Percentiles rank a stretch among this genome's conserved stretches.
These are phyloP conservation scores for Noctua comes DNA, from an alignment of 2,888 invertebrate genomes.

Conservation along the genomic window DNA sequence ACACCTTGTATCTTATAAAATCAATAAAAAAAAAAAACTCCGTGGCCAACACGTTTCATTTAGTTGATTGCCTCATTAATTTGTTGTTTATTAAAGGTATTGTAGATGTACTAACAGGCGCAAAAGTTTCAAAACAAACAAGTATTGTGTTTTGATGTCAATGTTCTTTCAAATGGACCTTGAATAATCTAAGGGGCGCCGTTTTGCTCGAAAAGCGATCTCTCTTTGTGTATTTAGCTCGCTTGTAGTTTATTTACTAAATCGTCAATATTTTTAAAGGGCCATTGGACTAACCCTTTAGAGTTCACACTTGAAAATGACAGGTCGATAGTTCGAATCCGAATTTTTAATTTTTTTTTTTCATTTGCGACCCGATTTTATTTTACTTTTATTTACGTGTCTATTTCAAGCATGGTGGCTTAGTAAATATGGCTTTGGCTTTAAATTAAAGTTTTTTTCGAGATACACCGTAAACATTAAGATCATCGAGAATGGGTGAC, in stretches of 20 bases:
- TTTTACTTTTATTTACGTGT: background rate
- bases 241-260: background rate
- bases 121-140: background rate
- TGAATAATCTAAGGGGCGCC: background rate
- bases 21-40: background rate
- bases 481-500: background rate
- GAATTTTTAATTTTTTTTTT: no score
- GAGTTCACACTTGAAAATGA: background rate
- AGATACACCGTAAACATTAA: background rate
- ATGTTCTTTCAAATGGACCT: background rate
- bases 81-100: background rate
- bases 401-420: background rate
- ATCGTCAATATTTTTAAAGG: background rate
- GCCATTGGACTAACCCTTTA: background rate
- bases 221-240: background rate
- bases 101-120: background rate
- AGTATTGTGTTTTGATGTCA: slow-evolving; percentile 1
- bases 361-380: no score
- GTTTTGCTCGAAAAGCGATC: background rate
- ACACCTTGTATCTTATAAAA: background rate
- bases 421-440: background rate
- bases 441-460: background rate
- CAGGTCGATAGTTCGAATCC: background rate
- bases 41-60: background rate
- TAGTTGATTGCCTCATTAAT: background rate